A percentile compares a stretch with the other conserved stretches of the same genome.
Conservation (phyloP, 2,888 invertebrate genomes). For the Lepeophtheirus nordmannii region DNA sequence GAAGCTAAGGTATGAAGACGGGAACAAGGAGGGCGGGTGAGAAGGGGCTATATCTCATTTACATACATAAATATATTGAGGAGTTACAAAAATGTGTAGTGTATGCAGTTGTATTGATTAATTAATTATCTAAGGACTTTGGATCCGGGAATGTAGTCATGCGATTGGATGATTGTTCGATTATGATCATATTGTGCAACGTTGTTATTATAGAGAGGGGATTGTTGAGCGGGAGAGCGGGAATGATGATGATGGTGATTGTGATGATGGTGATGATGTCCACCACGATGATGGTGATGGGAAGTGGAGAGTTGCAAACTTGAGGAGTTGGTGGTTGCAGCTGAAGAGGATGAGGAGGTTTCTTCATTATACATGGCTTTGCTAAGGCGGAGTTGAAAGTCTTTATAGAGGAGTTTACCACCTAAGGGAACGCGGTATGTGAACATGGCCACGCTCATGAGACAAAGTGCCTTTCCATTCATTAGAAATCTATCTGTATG, state of each 20-base stretch:
- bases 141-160: not conserved
- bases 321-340: constrained; percentile 1
- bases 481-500: constrained; percentile 30
- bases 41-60: too few species aligned
- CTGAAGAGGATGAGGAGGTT: not conserved
- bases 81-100: too few species aligned
- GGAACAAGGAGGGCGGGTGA: too few species aligned
- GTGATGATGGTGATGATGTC: not conserved
- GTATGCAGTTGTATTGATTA: too few species aligned
- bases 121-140: not conserved
- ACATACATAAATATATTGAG: too few species aligned
- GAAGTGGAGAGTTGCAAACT: not conserved
- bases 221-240: not conserved
- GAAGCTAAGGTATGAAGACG: too few species aligned
- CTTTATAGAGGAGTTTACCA: constrained; percentile 30
- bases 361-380: constrained; percentile 27
- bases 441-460: constrained; percentile 31
- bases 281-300: not conserved
- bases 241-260: not conserved
- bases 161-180: not conserved
- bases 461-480: constrained; percentile 32
- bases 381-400: constrained; percentile 30
- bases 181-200: not conserved
- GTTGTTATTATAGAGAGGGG: not conserved
- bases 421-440: constrained; percentile 29